phyloP scores from a whole-genome alignment of 2,113 vertebrate genomes.

The Centropristis striata region DNA sequence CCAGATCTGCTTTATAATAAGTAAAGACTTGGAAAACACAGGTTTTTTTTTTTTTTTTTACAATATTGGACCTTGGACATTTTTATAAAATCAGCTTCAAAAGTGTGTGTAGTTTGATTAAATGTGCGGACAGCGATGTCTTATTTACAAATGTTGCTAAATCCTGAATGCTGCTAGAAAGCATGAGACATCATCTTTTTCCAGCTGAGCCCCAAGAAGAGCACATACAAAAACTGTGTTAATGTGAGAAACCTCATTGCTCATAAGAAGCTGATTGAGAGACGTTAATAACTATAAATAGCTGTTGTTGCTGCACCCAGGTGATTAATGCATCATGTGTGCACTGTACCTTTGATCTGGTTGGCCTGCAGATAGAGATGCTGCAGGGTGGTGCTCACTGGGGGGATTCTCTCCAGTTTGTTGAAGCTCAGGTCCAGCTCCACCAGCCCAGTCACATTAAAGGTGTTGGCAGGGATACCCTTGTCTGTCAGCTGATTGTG shows the following conservation, averaged over 20 bases:
- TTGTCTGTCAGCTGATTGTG: conserved; percentile 93
- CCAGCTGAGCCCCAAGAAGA: background rate
- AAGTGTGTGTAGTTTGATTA: background rate
- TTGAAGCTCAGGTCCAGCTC: conserved; percentile 97
- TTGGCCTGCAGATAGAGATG: conserved; percentile 98
- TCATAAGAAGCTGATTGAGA: background rate
- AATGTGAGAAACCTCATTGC: background rate
- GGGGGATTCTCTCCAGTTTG: conserved; percentile 94
- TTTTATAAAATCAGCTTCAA: background rate
- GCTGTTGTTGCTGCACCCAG: background rate
- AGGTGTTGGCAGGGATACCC: conserved; percentile 91
- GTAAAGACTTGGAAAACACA: background rate
- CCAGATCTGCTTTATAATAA: too few species aligned
- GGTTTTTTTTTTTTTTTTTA: background rate
- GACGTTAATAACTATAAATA: background rate
- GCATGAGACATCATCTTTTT: background rate
- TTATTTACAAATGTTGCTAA: background rate
- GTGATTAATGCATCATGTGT: background rate
- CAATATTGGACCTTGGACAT: too few species aligned
- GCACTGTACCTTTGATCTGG: conserved; percentile 90
- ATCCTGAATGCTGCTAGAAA: background rate
- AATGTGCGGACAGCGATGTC: background rate
- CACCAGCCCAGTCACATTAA: conserved; percentile 94
- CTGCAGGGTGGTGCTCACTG: conserved; percentile 91
- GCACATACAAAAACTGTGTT: background rate